Base-by-base conservation (phyloP, 37 sponge, comb jelly and placozoan genomes). In the Mnemiopsis leidyi region DNA sequence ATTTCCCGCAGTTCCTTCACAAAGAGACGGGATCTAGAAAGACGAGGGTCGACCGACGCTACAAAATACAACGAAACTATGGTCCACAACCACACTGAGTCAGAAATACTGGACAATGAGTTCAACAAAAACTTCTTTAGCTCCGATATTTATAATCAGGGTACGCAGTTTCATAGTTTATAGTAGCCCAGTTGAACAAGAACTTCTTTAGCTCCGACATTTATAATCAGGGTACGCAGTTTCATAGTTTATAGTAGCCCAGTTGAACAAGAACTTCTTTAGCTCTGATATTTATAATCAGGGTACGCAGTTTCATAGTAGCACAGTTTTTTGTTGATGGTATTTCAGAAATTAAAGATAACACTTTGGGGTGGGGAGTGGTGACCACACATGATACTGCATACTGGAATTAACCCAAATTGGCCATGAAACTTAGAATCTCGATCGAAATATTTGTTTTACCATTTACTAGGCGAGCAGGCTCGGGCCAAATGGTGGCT, bases 41-140 rank as follows among this genome's bases (percentile, higher is more conserved):
- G 90, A 39, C 39, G 90, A 1, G 61, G 61, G 0, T 85, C 90
- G 1, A 23, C 61, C 0, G 90, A 40, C 29, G 90, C 40, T 7
- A 40, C 61, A 25, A 85, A 40, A 33, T 85, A 39, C 61, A 85
- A 85, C 61, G 90, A 85, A 23, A 23, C 90, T 3, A 28, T 85
- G 61, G 36, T 85, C 90, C 90, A 85, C 48, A 85, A 85, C 30
- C 90, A 85, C 61, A 85, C 90, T 26, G 90, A 85, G 90, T 40
- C 61, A 28, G 90, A 85, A 61, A 85, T 85, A 23, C 40, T 85
- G 40, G 90, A 85, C 48, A 26, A 21, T 5, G 90, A 85, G 61
- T 85, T 85, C 61, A 37, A 85, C 36, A 85, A 85, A 37, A 85
- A 20, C 90, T 40, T 18, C 48, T 16, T 40, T 5, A 38, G 36